Base-by-base conservation (phyloP, 2,888 invertebrate genomes). In the Agriopis aurantiaria region DNA sequence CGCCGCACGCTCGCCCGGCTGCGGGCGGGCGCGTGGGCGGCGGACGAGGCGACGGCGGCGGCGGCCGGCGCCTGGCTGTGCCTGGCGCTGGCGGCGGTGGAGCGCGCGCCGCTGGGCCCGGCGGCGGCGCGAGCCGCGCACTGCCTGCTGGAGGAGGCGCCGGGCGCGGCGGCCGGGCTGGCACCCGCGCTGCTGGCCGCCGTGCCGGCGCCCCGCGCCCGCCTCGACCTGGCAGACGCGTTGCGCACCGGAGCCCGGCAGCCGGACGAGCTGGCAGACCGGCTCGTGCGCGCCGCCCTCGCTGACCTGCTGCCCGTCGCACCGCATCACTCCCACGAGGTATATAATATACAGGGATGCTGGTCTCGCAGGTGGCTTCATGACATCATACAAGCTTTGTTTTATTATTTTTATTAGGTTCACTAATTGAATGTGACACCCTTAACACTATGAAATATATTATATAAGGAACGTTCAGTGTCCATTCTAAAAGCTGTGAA, bases 221-320 rank as follows among this genome's bases (percentile, higher is more conserved):
- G 73, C 17, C 43, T 70, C 69, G 71, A 60, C 61, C 74, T 81
- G 68, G 41, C 74, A 65, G 78, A 78, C 74, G 74, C 73, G 68
- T 71, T 80, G 75, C 75, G 81, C 71, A 49, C 77, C 68, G 68
- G 75, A 59, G 58, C 72, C 43, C 53, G 57, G 71, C 14, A 70
- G 56, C 3, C 76, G 71, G 62, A 62, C 66, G n/a, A 68, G 66
- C 73, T 71, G 23, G 69, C 68, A 66, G 41, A 67, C 74, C 59
- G 51, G 12, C 45, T 75, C 49, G 62, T 59, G 8, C 69, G 55
- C 61, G 72, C 14, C 56, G 63, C 55, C 48, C 64, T 67, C 14
- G 46, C 33, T 11, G 62, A 0, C 40, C 41, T 60, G 49, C 53
- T 56, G 65, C 57, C 14, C 69, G 67, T n/a, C 65, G 53, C 57